phyloP scores from a whole-genome alignment of 2,888 invertebrate genomes.

The Endotricha flammealis region DNA sequence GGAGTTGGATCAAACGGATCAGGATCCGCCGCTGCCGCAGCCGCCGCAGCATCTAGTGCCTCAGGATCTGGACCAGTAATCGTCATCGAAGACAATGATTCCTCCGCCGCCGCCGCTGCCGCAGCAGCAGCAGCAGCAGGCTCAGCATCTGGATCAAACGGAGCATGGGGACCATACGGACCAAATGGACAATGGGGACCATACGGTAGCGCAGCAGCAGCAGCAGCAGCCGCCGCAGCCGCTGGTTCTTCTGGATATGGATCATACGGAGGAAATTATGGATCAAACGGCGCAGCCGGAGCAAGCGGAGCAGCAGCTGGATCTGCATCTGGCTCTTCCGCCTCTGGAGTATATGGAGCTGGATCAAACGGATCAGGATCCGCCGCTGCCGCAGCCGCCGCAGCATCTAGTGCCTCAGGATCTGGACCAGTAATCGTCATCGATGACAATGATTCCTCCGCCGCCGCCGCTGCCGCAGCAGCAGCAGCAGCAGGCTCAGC shows the following conservation, averaged over 20 bases:
- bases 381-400: too few relatives aligned
- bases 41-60: too few relatives aligned
- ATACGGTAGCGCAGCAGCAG: constrained; percentile 3
- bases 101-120: too few relatives aligned
- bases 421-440: too few relatives aligned
- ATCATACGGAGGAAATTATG: constrained; percentile 1
- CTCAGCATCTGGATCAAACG: constrained; percentile 11
- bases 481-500: constrained; percentile 15
- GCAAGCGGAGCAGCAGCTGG: constrained; percentile 9
- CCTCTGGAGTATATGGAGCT: too few relatives aligned
- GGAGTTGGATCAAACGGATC: constrained; percentile 4
- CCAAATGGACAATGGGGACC: constrained; percentile 3
- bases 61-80: constrained; percentile 13
- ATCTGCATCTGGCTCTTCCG: constrained; percentile 9
- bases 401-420: too few relatives aligned
- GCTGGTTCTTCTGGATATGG: too few relatives aligned
- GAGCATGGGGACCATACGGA: constrained; percentile 5
- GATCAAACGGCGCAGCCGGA: constrained; percentile 7
- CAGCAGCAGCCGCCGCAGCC: constrained; percentile 3
- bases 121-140: too few relatives aligned
- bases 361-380: too few relatives aligned
- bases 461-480: too few relatives aligned
- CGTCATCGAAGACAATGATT: too few relatives aligned
- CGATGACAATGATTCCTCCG: too few relatives aligned
- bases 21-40: constrained; percentile 12